These are phyloP conservation scores for Chelonus formosanus DNA, from an alignment of 2,888 invertebrate species.

Conservation along the genomic window DNA sequence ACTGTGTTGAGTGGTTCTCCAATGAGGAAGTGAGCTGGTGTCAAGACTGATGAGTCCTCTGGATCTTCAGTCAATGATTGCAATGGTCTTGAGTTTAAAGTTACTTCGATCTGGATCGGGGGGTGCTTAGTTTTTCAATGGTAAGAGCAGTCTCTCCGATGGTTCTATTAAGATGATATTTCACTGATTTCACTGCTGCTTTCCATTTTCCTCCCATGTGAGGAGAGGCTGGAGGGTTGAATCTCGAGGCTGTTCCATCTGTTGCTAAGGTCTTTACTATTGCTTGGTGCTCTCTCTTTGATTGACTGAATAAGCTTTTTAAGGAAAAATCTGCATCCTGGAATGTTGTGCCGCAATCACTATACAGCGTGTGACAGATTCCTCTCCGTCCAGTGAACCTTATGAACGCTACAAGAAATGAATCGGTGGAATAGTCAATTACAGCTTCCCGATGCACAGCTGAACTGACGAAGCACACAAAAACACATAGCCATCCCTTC, in stretches of 20 bases:
- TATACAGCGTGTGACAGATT: constrained; percentile 3
- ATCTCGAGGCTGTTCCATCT: neutral
- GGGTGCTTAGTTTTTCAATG: constrained; percentile 43
- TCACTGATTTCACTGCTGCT: constrained; percentile 43
- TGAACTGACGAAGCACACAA: constrained; percentile 30
- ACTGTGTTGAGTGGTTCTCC: constrained; percentile 38
- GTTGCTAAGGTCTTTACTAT: too few species aligned
- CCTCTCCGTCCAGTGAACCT: constrained; percentile 40
- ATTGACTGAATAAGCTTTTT: neutral
- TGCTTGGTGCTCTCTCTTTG: neutral
- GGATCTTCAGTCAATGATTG: constrained; percentile 40
- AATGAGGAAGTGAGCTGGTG: constrained; percentile 51
- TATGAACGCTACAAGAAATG: constrained; percentile 41
- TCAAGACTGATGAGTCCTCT: constrained; percentile 39
- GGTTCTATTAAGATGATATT: constrained; percentile 40
- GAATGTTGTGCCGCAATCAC: constrained; percentile 34
- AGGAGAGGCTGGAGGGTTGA: constrained; percentile 31
- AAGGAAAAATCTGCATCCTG: constrained; percentile 25
- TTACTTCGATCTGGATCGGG: constrained; percentile 40
- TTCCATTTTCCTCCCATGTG: constrained; percentile 48
- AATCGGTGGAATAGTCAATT: constrained; percentile 35
- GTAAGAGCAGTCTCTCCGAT: constrained; percentile 37
- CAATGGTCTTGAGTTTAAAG: constrained; percentile 42
- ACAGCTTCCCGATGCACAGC: constrained; percentile 45
- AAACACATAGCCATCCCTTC: constrained; percentile 29